phyloP scores from a whole-genome alignment of 2,888 invertebrate species.

The Timema podura region DNA sequence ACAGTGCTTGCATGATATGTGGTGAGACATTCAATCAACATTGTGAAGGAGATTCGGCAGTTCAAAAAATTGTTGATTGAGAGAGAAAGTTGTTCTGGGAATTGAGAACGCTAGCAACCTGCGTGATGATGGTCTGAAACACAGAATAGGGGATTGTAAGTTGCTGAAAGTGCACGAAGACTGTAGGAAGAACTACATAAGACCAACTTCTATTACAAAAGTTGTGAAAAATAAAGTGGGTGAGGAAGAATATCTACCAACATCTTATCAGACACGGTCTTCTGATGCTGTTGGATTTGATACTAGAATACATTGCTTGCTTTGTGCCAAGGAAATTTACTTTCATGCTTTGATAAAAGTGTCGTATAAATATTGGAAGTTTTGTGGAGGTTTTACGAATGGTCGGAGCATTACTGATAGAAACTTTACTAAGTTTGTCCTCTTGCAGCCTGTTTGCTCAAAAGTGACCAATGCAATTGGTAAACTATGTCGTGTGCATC shows the following conservation, averaged over 20 bases:
- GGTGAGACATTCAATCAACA: slow-evolving; percentile 1
- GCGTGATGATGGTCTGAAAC: not conserved
- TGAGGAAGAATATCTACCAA: not conserved
- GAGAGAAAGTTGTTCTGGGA: slow-evolving; percentile 4
- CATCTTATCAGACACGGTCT: not conserved
- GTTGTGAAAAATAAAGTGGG: not conserved
- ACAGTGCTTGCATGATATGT: not conserved
- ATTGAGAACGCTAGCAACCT: not conserved
- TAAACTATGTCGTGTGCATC: slow-evolving; percentile 32
- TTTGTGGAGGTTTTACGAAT: not conserved
- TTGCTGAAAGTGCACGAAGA: not conserved
- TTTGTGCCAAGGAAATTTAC: not conserved
- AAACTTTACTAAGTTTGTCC: not conserved
- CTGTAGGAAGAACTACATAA: not conserved
- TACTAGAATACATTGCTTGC: slow-evolving; percentile 9
- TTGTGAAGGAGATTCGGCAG: not conserved
- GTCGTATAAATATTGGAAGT: no score
- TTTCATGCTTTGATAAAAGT: not conserved
- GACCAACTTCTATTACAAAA: slow-evolving; percentile 2
- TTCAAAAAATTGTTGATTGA: slow-evolving; percentile 5
- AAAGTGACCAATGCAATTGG: not conserved
- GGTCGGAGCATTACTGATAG: not conserved
- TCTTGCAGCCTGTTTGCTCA: not conserved
- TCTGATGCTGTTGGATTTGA: not conserved
- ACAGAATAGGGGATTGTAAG: not conserved